A percentile compares a stretch with the other conserved stretches of the same genome.
Evolutionary conservation across 2,113 vertebrate genomes (phyloP).

Genomic region (Dasyprocta punctata): DNA sequence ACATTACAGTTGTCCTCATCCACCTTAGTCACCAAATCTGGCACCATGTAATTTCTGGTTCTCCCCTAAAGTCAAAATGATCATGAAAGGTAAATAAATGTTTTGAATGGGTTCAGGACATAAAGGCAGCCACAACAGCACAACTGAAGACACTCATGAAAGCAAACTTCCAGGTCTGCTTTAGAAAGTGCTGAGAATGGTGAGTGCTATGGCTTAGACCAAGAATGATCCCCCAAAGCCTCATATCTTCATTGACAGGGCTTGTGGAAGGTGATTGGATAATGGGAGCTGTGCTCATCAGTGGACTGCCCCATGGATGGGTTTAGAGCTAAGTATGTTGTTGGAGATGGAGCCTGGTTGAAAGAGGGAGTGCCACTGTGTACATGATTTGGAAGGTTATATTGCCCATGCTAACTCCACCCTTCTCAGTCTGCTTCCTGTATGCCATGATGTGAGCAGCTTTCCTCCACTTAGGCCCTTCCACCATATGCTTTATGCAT

Average conservation of each 20-base stretch:
- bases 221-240: not conserved
- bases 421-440: not conserved
- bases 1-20: not conserved
- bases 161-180: not conserved
- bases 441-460: not conserved
- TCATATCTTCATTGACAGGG: not conserved
- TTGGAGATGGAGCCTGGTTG: not conserved
- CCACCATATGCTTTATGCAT: not conserved
- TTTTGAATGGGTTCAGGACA: not conserved
- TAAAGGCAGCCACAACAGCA: not conserved
- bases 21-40: not conserved
- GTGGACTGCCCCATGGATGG: not conserved
- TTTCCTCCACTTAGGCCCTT: not conserved
- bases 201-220: not conserved
- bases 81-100: not conserved
- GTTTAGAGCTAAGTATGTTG: not conserved
- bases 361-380: not conserved
- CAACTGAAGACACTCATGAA: not conserved
- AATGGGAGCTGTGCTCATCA: not conserved
- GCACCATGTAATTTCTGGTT: not conserved
- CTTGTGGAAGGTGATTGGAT: not conserved
- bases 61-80: not conserved
- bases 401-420: not conserved
- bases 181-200: not conserved
- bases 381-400: not conserved